These are phyloP conservation scores for Elmis aenea DNA, from an alignment of 2,888 invertebrate genomes.

Conservation along the genomic window DNA sequence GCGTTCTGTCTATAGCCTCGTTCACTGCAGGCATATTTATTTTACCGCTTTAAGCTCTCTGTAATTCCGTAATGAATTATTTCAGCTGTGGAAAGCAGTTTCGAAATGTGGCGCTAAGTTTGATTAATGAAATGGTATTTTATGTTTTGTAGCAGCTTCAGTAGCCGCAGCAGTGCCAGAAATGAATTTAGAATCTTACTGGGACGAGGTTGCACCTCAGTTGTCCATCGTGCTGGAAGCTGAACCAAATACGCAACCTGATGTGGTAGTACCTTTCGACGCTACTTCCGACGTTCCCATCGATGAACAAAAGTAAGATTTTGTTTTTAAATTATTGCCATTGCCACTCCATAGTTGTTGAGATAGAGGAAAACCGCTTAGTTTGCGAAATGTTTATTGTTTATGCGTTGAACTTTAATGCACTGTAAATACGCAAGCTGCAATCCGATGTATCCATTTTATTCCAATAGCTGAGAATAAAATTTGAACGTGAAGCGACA, in stretches of 20 bases:
- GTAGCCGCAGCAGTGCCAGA: conserved; percentile 7
- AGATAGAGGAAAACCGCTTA: too few relatives aligned
- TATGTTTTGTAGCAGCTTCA: background rate
- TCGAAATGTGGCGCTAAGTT: conserved; percentile 10
- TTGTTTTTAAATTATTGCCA: background rate
- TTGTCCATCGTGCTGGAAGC: conserved; percentile 42
- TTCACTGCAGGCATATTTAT: too few relatives aligned
- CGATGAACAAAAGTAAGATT: conserved; percentile 83
- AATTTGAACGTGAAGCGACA: too few relatives aligned
- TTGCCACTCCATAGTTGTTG: too few relatives aligned
- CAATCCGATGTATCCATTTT: too few relatives aligned
- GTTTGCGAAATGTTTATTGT: too few relatives aligned
- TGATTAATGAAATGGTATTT: conserved; percentile 21
- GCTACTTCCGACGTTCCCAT: conserved; percentile 77
- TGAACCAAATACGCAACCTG: conserved; percentile 52
- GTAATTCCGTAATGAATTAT: conserved; percentile 18
- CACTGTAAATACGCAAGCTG: too few relatives aligned
- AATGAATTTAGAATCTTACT: conserved; percentile 48
- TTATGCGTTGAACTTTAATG: too few relatives aligned
- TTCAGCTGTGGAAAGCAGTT: conserved; percentile 12
- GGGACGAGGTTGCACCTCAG: conserved; percentile 57
- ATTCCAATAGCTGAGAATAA: too few relatives aligned
- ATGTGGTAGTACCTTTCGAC: conserved; percentile 75
- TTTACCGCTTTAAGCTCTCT: conserved; percentile 18
- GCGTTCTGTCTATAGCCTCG: too few relatives aligned